Evolutionary conservation across 2,113 vertebrate genomes (phyloP).

Genomic region (Sphaerodactylus townsendi): DNA sequence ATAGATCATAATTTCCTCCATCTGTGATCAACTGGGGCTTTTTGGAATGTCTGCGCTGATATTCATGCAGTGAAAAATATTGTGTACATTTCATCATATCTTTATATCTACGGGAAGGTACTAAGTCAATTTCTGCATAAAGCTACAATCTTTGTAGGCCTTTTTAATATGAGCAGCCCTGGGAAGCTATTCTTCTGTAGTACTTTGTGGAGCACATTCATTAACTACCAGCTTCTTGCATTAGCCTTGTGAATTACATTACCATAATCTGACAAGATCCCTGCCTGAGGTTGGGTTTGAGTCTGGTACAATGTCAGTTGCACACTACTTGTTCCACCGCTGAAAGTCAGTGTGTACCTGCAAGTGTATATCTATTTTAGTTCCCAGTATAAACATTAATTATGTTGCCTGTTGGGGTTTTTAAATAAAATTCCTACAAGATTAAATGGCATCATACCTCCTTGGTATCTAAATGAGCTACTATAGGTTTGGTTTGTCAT

Average conservation of each 20-base stretch:
- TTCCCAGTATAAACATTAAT: not conserved
- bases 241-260: not conserved
- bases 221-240: not conserved
- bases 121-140: not conserved
- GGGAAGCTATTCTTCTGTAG: too few relatives aligned
- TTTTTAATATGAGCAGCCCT: too few relatives aligned
- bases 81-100: not conserved
- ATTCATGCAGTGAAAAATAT: not conserved
- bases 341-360: too few relatives aligned
- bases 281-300: too few relatives aligned
- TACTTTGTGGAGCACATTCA: too few relatives aligned
- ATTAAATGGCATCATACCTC: not conserved
- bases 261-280: not conserved
- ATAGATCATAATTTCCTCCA: not conserved
- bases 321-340: too few relatives aligned
- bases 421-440: not conserved
- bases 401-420: not conserved
- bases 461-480: not conserved
- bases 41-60: not conserved
- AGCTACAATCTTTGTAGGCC: too few relatives aligned
- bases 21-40: not conserved
- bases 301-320: not conserved
- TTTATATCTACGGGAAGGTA: not conserved
- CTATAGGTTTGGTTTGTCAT: not conserved
- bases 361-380: not conserved